Percentiles rank a stretch among this genome's conserved stretches.
Evolutionary conservation across 2,888 invertebrate genomes (phyloP).

Genomic region (Pachliopta kotzebuea): DNA sequence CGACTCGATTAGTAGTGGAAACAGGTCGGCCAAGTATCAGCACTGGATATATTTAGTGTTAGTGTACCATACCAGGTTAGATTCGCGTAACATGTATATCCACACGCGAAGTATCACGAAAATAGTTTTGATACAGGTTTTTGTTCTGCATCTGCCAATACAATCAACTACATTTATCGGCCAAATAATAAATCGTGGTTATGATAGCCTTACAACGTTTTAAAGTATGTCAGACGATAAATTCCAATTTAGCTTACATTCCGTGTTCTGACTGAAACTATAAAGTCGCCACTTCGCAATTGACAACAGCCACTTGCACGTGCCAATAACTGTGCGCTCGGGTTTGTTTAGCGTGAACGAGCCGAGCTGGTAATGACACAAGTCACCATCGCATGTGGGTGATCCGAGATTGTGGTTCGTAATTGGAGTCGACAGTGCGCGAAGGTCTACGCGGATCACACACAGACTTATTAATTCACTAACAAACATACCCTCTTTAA

Average conservation of each 20-base stretch:
- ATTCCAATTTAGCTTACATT: conserved; percentile 22
- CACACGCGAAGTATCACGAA: no score
- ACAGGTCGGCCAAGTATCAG: conserved; percentile 7
- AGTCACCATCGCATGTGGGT: conserved; percentile 58
- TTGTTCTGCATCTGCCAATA: not conserved
- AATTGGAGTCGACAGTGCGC: conserved; percentile 62
- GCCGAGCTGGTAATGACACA: conserved; percentile 37
- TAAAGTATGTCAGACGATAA: conserved; percentile 24
- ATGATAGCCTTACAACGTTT: conserved; percentile 15
- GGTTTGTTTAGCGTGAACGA: conserved; percentile 6
- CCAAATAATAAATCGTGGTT: conserved; percentile 12
- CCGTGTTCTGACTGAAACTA: conserved; percentile 13
- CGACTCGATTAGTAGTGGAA: conserved; percentile 7
- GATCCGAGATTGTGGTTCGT: conserved; percentile 42
- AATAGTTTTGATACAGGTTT: no score
- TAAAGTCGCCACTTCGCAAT: conserved; percentile 20
- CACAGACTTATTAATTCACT: conserved; percentile 33
- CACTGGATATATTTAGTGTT: conserved; percentile 19
- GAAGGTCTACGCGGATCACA: conserved; percentile 53
- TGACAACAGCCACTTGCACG: conserved; percentile 17
- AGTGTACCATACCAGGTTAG: not conserved
- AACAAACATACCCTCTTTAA: conserved; percentile 1
- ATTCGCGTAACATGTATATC: not conserved
- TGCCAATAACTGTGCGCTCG: conserved; percentile 15
- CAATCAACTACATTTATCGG: conserved; percentile 1